Evolutionary conservation across 2,113 vertebrate genomes (phyloP).

Genomic region (Hylia prasina): DNA sequence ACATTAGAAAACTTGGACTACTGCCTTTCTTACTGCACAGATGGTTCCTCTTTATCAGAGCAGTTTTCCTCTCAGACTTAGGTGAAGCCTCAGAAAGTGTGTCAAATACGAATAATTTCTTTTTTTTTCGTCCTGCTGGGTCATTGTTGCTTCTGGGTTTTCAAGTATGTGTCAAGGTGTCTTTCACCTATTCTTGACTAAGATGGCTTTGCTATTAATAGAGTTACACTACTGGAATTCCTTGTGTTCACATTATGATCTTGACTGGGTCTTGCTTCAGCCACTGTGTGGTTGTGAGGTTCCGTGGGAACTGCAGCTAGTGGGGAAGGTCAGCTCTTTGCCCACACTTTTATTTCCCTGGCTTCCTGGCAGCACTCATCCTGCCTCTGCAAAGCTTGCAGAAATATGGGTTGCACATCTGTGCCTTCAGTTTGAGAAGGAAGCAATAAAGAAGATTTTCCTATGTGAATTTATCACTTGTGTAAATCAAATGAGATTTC

Average conservation of each 20-base stretch:
- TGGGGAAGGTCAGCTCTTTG: background rate
- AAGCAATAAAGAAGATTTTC: background rate
- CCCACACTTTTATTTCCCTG: background rate
- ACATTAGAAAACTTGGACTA: background rate
- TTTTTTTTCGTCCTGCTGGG: background rate
- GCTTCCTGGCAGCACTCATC: background rate
- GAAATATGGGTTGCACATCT: background rate
- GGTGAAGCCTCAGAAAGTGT: background rate
- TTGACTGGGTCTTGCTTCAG: background rate
- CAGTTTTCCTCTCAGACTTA: background rate
- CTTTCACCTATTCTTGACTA: background rate
- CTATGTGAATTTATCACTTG: background rate
- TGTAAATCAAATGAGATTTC: background rate
- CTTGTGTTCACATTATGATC: background rate
- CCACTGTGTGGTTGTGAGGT: background rate
- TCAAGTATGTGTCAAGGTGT: background rate
- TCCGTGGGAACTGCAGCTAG: background rate
- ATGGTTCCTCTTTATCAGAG: background rate
- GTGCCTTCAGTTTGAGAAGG: background rate
- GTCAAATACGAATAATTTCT: background rate
- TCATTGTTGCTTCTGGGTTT: background rate
- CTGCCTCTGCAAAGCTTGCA: background rate
- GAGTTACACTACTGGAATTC: background rate
- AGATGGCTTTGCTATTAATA: background rate
- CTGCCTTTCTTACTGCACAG: background rate